These are phyloP conservation scores for Ornithoptera priamus DNA, from an alignment of 2,888 invertebrate species.

Conservation along the genomic window DNA sequence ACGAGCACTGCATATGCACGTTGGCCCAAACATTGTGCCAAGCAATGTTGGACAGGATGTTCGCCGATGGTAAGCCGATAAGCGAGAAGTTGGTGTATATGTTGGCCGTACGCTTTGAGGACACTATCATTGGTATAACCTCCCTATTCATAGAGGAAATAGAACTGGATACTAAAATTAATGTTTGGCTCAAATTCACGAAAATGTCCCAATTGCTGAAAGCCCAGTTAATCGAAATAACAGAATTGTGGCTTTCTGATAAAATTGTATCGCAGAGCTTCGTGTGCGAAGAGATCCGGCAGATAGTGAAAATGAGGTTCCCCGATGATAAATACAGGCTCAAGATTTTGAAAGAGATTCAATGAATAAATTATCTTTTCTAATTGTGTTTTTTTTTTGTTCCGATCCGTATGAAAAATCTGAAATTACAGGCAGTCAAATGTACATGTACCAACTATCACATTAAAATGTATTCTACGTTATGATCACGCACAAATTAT, in stretches of 20 bases:
- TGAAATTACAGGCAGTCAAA: too few relatives aligned
- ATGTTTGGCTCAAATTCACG: conserved; percentile 61
- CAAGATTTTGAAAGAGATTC: conserved; percentile 71
- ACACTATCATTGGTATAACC: conserved; percentile 46
- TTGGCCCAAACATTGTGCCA: conserved; percentile 58
- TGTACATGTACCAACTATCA: too few relatives aligned
- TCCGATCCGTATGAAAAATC: neutral
- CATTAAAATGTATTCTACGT: too few relatives aligned
- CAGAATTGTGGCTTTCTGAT: conserved; percentile 56
- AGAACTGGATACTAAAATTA: conserved; percentile 55
- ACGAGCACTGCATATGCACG: conserved; percentile 59
- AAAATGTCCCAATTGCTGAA: conserved; percentile 60
- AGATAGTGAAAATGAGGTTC: conserved; percentile 70
- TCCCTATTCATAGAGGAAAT: conserved; percentile 66
- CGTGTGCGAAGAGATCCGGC: conserved; percentile 68
- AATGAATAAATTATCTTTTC: conserved; percentile 43
- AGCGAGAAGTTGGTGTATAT: conserved; percentile 61
- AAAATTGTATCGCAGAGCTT: conserved; percentile 49
- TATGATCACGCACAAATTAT: too few relatives aligned
- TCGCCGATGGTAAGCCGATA: conserved; percentile 53
- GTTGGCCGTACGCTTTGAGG: conserved; percentile 56
- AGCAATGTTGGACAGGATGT: conserved; percentile 53
- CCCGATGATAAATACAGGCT: conserved; percentile 67
- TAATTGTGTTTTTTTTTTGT: conserved; percentile 4
- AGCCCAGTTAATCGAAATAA: conserved; percentile 64